Conservation (phyloP, 1,140 invertebrate genomes). For the Euglossa dilemma region DNA sequence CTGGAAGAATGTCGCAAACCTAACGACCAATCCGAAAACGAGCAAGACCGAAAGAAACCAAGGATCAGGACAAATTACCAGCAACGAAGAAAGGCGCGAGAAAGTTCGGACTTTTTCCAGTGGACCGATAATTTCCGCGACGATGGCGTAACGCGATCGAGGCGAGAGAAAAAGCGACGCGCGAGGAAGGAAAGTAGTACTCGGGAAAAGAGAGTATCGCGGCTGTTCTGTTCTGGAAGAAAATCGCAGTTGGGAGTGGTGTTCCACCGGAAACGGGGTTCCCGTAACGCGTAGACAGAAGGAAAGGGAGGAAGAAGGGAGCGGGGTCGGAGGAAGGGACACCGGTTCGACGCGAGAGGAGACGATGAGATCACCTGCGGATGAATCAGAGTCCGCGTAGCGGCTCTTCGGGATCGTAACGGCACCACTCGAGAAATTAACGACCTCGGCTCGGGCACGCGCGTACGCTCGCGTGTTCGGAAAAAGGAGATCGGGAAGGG, state of each 20-base stretch:
- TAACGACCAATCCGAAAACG: too few relatives aligned
- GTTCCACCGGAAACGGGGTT: slow-evolving; percentile 19
- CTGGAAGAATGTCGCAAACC: too few relatives aligned
- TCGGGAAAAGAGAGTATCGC: too few relatives aligned
- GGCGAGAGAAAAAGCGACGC: too few relatives aligned
- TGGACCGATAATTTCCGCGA: too few relatives aligned
- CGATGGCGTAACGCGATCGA: too few relatives aligned
- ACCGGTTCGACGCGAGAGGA: background rate
- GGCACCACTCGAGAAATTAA: slow-evolving; percentile 53
- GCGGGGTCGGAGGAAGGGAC: too few relatives aligned
- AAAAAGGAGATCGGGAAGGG: background rate
- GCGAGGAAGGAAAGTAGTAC: too few relatives aligned
- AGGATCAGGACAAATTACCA: too few relatives aligned
- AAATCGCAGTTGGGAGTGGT: slow-evolving; percentile 7
- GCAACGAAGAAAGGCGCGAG: too few relatives aligned
- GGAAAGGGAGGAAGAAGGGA: background rate
- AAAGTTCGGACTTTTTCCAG: too few relatives aligned
- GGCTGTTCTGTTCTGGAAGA: background rate
- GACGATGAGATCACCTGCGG: slow-evolving; percentile 48
- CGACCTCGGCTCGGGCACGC: slow-evolving; percentile 26
- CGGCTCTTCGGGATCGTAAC: slow-evolving; percentile 38
- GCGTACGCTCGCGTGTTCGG: background rate
- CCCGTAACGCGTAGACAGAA: slow-evolving; percentile 7
- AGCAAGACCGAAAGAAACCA: too few relatives aligned
- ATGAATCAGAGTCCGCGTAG: slow-evolving; percentile 35